Percentiles rank a stretch among this genome's conserved stretches.
Evolutionary conservation across 2,797 vertebrate genomes (phyloP).

Genomic region (Chromobotia macracanthus): DNA sequence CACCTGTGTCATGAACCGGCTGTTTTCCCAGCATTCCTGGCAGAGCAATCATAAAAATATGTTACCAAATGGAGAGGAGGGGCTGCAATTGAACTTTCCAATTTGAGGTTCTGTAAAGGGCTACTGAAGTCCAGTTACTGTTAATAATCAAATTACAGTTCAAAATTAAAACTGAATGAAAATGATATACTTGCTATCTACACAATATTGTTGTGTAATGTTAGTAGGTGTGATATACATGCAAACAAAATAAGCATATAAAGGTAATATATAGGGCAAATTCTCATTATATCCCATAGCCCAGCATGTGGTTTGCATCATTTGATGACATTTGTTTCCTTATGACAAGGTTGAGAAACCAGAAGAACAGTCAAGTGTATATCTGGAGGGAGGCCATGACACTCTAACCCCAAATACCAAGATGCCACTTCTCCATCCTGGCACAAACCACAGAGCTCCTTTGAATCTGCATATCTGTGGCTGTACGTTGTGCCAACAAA

Average conservation of each 20-base stretch:
- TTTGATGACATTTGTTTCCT: slow-evolving; percentile 7
- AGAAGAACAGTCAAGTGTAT: not conserved
- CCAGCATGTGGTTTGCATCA: not conserved
- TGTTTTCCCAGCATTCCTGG: slow-evolving; percentile 36
- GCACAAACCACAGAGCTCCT: slow-evolving; percentile 12
- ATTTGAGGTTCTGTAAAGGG: not conserved
- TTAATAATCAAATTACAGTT: not conserved
- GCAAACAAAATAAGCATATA: no score
- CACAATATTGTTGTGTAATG: not conserved
- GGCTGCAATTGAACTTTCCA: not conserved
- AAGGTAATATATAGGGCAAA: not conserved
- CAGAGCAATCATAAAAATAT: slow-evolving; percentile 21
- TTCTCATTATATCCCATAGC: not conserved
- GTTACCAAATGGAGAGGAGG: slow-evolving; percentile 21
- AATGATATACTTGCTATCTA: not conserved
- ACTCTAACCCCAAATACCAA: slow-evolving; percentile 4
- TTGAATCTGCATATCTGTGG: slow-evolving; percentile 12
- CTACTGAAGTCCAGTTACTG: not conserved
- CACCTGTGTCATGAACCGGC: slow-evolving; percentile 33
- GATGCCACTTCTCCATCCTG: slow-evolving; percentile 23
- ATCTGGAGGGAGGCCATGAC: not conserved
- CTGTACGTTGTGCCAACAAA: slow-evolving; percentile 25
- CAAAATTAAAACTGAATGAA: not conserved
- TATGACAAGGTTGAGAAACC: not conserved
- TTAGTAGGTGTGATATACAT: not conserved